These are phyloP conservation scores for Drosophila sproati DNA, from an alignment of 1,140 invertebrate species.

Conservation along the genomic window DNA sequence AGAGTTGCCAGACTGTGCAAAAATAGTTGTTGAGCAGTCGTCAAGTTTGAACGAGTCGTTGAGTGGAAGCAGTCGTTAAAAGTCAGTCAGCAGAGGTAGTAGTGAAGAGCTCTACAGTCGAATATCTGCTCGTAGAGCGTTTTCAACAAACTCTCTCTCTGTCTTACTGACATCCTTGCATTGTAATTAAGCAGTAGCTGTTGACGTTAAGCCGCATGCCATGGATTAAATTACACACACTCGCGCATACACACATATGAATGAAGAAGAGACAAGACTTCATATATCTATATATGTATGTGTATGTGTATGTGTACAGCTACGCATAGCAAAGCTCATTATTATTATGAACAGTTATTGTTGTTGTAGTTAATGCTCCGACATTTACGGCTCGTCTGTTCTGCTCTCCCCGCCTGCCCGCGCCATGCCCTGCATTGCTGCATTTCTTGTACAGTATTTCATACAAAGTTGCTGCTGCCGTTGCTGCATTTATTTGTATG, in stretches of 20 bases:
- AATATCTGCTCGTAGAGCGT: background rate
- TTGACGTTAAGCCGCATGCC: slow-evolving; percentile 7
- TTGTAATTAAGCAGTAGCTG: slow-evolving; percentile 51
- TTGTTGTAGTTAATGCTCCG: slow-evolving; percentile 50
- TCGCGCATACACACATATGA: slow-evolving; percentile 21
- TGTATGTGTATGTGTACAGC: slow-evolving; percentile 2
- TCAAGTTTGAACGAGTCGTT: too few relatives aligned
- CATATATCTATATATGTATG: slow-evolving; percentile 5
- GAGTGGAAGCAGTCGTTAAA: too few relatives aligned
- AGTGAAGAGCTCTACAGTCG: background rate
- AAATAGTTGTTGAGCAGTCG: too few relatives aligned
- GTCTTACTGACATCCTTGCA: slow-evolving; percentile 30
- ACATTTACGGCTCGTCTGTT: slow-evolving; percentile 58
- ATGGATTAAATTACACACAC: slow-evolving; percentile 26
- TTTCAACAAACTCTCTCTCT: background rate
- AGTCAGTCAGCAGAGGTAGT: too few relatives aligned
- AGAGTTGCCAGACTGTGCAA: too few relatives aligned
- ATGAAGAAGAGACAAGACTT: slow-evolving; percentile 30
- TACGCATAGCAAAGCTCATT: slow-evolving; percentile 50
- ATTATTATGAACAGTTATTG: slow-evolving; percentile 55
- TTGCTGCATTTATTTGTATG: slow-evolving; percentile 30
- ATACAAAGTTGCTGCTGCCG: slow-evolving; percentile 31
- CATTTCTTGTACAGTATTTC: slow-evolving; percentile 24
- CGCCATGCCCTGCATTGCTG: background rate
- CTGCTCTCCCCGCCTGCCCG: slow-evolving; percentile 34